Percentiles rank a stretch among this genome's conserved stretches.
These are phyloP conservation scores for Crypturellus undulatus DNA, from an alignment of 2,113 vertebrate genomes.

Conservation along the genomic window DNA sequence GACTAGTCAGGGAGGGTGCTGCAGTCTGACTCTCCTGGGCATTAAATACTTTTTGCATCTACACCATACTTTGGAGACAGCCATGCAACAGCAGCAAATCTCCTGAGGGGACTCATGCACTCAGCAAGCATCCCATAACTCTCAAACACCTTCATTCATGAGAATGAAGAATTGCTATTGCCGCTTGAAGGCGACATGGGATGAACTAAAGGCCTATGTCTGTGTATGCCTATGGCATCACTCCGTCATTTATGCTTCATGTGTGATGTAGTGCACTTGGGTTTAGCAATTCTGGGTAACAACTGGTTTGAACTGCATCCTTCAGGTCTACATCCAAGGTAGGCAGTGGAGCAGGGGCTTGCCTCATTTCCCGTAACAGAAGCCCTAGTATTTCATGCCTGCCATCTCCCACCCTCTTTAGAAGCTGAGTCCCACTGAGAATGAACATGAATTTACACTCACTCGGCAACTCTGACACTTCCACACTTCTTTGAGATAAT, in stretches of 20 bases:
- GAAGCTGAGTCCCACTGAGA: not conserved
- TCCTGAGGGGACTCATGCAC: not conserved
- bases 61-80: not conserved
- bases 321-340: not conserved
- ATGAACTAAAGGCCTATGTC: not conserved
- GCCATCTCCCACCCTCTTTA: not conserved
- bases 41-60: not conserved
- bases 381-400: not conserved
- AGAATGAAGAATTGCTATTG: not conserved
- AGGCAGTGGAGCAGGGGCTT: not conserved
- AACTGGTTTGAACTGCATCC: not conserved
- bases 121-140: not conserved
- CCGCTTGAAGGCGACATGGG: not conserved
- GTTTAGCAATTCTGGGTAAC: not conserved
- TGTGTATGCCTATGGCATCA: not conserved
- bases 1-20: too few species aligned
- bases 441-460: not conserved
- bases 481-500: not conserved
- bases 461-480: not conserved
- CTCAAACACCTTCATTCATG: not conserved
- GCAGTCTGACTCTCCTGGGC: not conserved
- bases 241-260: not conserved
- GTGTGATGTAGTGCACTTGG: not conserved
- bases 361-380: not conserved
- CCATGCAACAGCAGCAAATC: not conserved